Evolutionary conservation across 2,888 invertebrate genomes (phyloP), one percentile per base, ranked within the genome.

Genomic region (Aspidiotus rigidus): DNA sequence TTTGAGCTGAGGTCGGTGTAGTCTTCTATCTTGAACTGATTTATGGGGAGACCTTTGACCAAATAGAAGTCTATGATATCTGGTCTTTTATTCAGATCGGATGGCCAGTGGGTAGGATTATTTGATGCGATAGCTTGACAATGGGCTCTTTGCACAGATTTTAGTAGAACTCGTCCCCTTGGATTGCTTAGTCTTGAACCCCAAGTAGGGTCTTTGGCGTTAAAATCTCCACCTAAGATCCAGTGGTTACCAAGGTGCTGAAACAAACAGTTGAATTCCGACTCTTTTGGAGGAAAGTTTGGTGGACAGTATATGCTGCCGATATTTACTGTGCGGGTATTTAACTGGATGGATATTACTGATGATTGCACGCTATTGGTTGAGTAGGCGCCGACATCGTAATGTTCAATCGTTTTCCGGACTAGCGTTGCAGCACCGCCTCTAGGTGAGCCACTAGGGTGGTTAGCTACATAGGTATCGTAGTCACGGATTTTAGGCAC

Each of bases 11-110:
- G 57, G 57, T 57, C 57, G 10, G 10, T 16, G 15, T n/a, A 11
- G 15, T 16, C 11, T n/a, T 57, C 16, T 13, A 57, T 16, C 17
- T 57, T 57, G 57, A 57, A 57, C 2, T 57, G 57, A 57, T 11
- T 10, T 13, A 16, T 10, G 10, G 57, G 57, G 10, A 57, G 17
- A 10, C 57, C 57, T 16, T 57, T 57, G 5, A 16, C 15, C 16
- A 57, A 10, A 15, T n/a, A n/a, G 17, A 57, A 57, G 17, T 57
- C 57, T n/a, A 57, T 57, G 17, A 57, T 57, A 57, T 57, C 57
- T 17, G 57, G 57, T 15, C 16, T 11, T 16, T 57, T 57, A 11
- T 10, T 11, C 11, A 11, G 11, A 16, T 57, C 57, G 15, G 57
- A 10, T 10, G 57, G 57, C 57, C 57, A 57, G 16, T n/a, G 15